Conservation (phyloP, 2,888 invertebrate species). For the Syrphus vitripennis region DNA sequence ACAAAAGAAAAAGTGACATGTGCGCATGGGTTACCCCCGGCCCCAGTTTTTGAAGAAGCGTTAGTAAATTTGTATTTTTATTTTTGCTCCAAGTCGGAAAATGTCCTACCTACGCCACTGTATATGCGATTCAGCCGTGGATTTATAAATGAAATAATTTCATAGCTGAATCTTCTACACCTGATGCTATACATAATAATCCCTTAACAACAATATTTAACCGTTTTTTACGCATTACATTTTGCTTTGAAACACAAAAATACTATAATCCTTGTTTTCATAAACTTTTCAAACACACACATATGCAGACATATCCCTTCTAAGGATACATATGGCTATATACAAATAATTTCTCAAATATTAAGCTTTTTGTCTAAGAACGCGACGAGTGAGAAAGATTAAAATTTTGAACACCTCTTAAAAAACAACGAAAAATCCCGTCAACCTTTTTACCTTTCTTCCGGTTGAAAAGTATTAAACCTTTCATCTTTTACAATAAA, state of each 20-base stretch:
- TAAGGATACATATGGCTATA: not conserved
- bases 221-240: not conserved
- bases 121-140: too few relatives aligned
- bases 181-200: not conserved
- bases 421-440: not conserved
- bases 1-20: too few relatives aligned
- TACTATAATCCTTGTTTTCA: constrained; percentile 39
- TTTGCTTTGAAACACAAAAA: not conserved
- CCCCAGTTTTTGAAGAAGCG: too few relatives aligned
- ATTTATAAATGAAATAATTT: too few relatives aligned
- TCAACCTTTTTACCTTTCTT: not conserved
- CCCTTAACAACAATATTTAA: not conserved
- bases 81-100: too few relatives aligned
- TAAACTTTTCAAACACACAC: not conserved
- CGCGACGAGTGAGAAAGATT: constrained; percentile 38
- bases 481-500: constrained; percentile 37
- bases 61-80: too few relatives aligned
- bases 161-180: not conserved
- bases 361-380: not conserved
- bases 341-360: not conserved
- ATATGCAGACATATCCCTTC: not conserved
- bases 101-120: too few relatives aligned
- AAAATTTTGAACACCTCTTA: constrained; percentile 43
- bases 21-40: too few relatives aligned
- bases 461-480: constrained; percentile 31